A percentile compares a stretch with the other conserved stretches of the same genome.
Evolutionary conservation across 2,888 invertebrate species (phyloP).

Genomic region (Athalia circularis): DNA sequence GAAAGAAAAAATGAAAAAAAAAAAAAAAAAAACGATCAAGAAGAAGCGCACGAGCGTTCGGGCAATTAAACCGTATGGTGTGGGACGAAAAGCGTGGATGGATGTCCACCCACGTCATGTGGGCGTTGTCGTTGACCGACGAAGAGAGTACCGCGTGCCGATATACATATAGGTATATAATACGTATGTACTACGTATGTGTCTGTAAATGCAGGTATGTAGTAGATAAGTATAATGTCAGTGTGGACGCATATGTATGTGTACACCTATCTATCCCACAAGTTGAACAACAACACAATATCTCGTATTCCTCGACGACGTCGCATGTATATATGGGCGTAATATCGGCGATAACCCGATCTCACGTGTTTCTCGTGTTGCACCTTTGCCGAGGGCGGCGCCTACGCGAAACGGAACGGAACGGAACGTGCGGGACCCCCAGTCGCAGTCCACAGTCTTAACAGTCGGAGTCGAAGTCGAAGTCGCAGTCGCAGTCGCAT

Average conservation of each 20-base stretch:
- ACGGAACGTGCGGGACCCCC: too few species aligned
- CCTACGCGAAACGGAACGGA: slow-evolving; percentile 30
- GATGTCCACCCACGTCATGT: slow-evolving; percentile 43
- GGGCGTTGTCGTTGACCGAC: slow-evolving; percentile 40
- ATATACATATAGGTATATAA: slow-evolving; percentile 19
- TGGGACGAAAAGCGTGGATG: slow-evolving; percentile 39
- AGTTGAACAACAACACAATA: background rate
- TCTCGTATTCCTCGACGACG: too few species aligned
- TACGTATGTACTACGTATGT: background rate
- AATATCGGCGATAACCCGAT: slow-evolving; percentile 41
- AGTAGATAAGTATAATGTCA: background rate
- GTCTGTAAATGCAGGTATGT: background rate
- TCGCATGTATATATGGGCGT: background rate
- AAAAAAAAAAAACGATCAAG: background rate
- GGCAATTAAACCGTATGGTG: slow-evolving; percentile 39
- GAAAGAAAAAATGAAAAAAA: background rate
- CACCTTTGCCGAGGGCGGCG: slow-evolving; percentile 31
- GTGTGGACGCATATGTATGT: background rate
- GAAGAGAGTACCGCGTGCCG: slow-evolving; percentile 23
- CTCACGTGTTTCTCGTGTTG: slow-evolving; percentile 38
- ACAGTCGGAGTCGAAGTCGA: too few species aligned
- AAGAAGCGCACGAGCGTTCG: background rate
- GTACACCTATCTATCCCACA: background rate
- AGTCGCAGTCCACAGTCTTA: too few species aligned
- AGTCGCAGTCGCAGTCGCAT: slow-evolving; percentile 10